Evolutionary conservation across 2,797 vertebrate species (phyloP).

Genomic region (Sternarchorhynchus goeldii): DNA sequence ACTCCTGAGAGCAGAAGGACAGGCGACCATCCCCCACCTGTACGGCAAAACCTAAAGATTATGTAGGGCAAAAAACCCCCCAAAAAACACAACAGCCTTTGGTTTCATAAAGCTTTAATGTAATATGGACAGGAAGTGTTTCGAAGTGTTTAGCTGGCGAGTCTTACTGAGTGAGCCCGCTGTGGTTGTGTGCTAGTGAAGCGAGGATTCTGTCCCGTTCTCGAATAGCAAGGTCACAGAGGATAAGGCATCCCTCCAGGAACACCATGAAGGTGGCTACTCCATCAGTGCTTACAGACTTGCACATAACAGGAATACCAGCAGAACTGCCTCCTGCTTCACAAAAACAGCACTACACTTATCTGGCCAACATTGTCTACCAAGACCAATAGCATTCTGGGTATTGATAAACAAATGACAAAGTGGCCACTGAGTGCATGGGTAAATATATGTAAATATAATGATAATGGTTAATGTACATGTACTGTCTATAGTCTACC

Average conservation of each 20-base stretch:
- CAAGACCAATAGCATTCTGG: no score
- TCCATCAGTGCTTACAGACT: constrained; percentile 44
- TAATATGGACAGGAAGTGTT: not conserved
- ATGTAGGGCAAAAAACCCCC: constrained; percentile 32
- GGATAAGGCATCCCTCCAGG: constrained; percentile 25
- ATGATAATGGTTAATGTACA: not conserved
- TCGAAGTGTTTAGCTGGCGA: not conserved
- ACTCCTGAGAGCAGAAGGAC: constrained; percentile 64
- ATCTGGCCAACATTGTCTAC: not conserved
- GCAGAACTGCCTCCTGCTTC: constrained; percentile 23
- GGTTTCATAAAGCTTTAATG: constrained; percentile 36
- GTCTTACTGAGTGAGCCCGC: not conserved
- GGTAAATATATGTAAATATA: constrained; percentile 21
- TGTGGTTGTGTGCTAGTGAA: not conserved
- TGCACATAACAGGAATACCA: constrained; percentile 24
- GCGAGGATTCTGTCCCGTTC: constrained; percentile 4
- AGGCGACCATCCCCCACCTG: constrained; percentile 41
- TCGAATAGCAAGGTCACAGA: constrained; percentile 18
- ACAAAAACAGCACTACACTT: constrained; percentile 33
- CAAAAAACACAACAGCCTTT: constrained; percentile 16
- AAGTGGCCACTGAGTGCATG: not conserved
- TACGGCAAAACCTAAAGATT: constrained; percentile 48
- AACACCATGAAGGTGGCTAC: constrained; percentile 10
- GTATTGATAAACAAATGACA: no score
- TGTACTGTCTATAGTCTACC: not conserved